phyloP scores from a whole-genome alignment of 2,113 vertebrate genomes.

The Riparia riparia region DNA sequence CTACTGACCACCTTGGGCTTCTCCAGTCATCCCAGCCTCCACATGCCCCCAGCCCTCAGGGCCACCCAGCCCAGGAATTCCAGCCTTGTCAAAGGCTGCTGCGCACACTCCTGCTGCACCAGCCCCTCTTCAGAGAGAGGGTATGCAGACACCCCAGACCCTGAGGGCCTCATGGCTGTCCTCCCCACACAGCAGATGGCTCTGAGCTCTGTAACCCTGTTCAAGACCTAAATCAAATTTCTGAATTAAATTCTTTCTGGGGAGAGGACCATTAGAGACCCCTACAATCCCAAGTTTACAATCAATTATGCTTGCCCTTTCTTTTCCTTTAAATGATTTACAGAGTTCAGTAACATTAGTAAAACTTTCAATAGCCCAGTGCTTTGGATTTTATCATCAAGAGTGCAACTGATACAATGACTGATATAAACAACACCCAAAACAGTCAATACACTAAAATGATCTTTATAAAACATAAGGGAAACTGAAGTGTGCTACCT shows the following conservation, averaged over 20 bases:
- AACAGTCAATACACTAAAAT: not conserved
- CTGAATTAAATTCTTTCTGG: not conserved
- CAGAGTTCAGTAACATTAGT: not conserved
- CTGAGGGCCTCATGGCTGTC: not conserved
- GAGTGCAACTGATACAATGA: not conserved
- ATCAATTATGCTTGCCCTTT: not conserved
- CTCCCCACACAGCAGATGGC: not conserved
- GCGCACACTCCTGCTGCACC: not conserved
- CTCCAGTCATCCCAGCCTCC: not conserved
- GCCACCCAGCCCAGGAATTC: not conserved
- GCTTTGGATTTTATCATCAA: not conserved
- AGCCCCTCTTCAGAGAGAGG: not conserved
- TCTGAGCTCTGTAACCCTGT: not conserved
- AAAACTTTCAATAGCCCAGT: not conserved
- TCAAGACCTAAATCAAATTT: not conserved
- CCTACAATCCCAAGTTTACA: not conserved
- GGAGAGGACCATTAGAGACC: not conserved
- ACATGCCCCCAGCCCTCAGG: rapidly evolving
- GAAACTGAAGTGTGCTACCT: not conserved
- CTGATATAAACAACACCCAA: not conserved
- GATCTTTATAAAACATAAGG: not conserved
- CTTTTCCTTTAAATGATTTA: not conserved
- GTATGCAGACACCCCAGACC: no score
- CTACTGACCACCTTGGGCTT: not conserved
- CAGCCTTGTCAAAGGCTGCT: not conserved